Evolutionary conservation across 2,888 invertebrate genomes (phyloP), one percentile per base, ranked within the genome.

Genomic region (Monoplex corrugatus): DNA sequence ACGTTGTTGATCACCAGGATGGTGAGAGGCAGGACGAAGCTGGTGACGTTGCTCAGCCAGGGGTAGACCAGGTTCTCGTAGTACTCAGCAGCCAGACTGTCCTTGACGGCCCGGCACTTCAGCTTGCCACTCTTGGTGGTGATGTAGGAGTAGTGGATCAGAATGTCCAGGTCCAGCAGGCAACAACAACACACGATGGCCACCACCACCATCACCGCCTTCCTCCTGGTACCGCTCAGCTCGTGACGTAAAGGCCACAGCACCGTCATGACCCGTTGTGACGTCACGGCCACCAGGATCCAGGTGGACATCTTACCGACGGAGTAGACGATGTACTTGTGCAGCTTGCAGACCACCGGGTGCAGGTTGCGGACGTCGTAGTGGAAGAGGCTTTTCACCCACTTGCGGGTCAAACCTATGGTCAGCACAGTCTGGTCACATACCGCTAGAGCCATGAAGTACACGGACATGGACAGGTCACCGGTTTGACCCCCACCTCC

Each of bases 231-330:
- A 32, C 72, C n/a, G 32, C 28, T 2, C 72, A 6, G 2, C 10
- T 32, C n/a, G n/a, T 72, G 72, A 72, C 72, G 72, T 72, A 72
- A 72, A 1, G 72, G 72, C 72, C 72, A 72, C 72, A n/a, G 23
- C 72, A 72, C 72, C 32, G 72, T 32, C 72, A 32, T 19, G n/a
- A n/a, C 72, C 2, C 72, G 72, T 32, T 72, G 72, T 32, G 72
- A 32, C n/a, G 72, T 72, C 72, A 72, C 72, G 2, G 72, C 72
- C n/a, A 72, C 72, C n/a, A 72, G n/a, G n/a, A 72, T 72, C 72
- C 72, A 72, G 2, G 72, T 32, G n/a, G 72, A 28, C 2, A n/a
- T 32, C n/a, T 32, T 6, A 32, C 72, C n/a, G 28, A 8, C 72
- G n/a, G 72, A 10, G n/a, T 72, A 72, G 16, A 72, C 72, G n/a